These are phyloP conservation scores for Caenorhabditis sulstoni DNA, from an alignment of 2,888 invertebrate genomes.

Conservation along the genomic window DNA sequence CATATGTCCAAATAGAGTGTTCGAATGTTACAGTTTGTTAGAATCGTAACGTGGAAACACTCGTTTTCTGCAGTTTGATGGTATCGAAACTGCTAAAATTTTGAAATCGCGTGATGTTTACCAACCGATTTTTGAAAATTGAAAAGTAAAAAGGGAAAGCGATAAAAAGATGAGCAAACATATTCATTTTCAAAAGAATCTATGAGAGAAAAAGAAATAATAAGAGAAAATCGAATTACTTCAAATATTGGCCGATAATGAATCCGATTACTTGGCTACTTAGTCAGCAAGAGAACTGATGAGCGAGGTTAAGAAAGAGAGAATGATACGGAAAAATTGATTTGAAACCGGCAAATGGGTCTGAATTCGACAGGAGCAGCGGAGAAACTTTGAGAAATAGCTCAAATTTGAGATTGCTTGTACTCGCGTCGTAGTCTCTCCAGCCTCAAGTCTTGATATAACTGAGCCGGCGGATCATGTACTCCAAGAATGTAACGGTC, in stretches of 20 bases:
- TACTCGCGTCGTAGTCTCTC: slow-evolving; percentile 67
- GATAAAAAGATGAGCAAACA: slow-evolving; percentile 14
- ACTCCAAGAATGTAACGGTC: slow-evolving; percentile 69
- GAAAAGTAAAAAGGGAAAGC: slow-evolving; percentile 6
- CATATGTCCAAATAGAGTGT: too few relatives aligned
- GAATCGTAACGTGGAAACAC: too few relatives aligned
- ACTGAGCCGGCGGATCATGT: slow-evolving; percentile 66
- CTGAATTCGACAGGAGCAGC: too few relatives aligned
- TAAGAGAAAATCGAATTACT: not conserved
- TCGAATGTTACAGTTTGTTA: too few relatives aligned
- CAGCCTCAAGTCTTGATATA: slow-evolving; percentile 67
- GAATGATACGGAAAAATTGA: slow-evolving; percentile 18
- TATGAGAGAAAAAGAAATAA: not conserved
- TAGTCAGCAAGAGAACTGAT: not conserved
- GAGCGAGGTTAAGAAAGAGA: slow-evolving; percentile 14
- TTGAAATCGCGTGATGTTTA: slow-evolving; percentile 19
- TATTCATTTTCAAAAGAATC: slow-evolving; percentile 3
- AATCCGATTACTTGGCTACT: not conserved
- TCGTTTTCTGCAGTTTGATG: too few relatives aligned
- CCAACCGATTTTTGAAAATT: slow-evolving; percentile 31
- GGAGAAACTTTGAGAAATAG: not conserved
- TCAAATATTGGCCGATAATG: slow-evolving; percentile 26
- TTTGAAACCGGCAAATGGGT: slow-evolving; percentile 9
- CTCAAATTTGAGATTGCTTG: slow-evolving; percentile 66
- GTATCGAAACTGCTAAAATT: not conserved